Evolutionary conservation across 2,888 invertebrate genomes (phyloP).

Genomic region (Macroteleia sp.): DNA sequence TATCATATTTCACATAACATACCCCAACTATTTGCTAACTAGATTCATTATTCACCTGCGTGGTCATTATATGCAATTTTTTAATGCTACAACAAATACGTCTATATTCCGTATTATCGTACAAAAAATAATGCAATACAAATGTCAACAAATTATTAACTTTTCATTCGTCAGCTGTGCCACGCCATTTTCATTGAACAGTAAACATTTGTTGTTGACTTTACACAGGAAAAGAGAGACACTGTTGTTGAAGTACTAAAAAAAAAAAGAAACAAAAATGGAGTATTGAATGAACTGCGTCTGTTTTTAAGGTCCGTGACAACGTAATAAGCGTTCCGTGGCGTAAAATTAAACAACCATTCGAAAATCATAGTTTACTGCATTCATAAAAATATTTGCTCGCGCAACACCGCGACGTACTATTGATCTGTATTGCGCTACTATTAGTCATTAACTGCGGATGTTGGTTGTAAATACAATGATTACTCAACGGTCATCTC

Average conservation of each 20-base stretch:
- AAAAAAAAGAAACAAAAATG: too few relatives aligned
- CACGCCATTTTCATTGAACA: slow-evolving; percentile 14
- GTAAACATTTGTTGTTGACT: slow-evolving; percentile 40
- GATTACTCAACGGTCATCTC: slow-evolving; percentile 54
- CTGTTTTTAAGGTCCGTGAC: slow-evolving; percentile 20
- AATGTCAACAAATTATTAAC: slow-evolving; percentile 29
- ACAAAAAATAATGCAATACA: slow-evolving; percentile 20
- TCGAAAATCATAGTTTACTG: slow-evolving; percentile 17
- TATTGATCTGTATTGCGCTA: slow-evolving; percentile 45
- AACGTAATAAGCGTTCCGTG: too few relatives aligned
- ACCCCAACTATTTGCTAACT: slow-evolving; percentile 11
- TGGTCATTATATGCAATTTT: not conserved
- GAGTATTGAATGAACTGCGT: slow-evolving; percentile 18
- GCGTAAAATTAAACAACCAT: slow-evolving; percentile 12
- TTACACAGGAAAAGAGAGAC: slow-evolving; percentile 22
- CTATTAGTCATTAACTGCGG: slow-evolving; percentile 51
- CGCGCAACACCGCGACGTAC: slow-evolving; percentile 13
- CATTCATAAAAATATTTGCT: slow-evolving; percentile 20
- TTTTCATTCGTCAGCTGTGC: not conserved
- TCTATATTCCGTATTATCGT: not conserved
- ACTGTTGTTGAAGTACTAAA: slow-evolving; percentile 3
- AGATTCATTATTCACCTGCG: not conserved
- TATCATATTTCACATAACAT: slow-evolving; percentile 1
- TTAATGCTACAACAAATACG: not conserved
- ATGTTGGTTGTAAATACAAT: slow-evolving; percentile 48